Evolutionary conservation across 2,888 invertebrate species (phyloP).

Genomic region (Paralinhomoeus sp.): DNA sequence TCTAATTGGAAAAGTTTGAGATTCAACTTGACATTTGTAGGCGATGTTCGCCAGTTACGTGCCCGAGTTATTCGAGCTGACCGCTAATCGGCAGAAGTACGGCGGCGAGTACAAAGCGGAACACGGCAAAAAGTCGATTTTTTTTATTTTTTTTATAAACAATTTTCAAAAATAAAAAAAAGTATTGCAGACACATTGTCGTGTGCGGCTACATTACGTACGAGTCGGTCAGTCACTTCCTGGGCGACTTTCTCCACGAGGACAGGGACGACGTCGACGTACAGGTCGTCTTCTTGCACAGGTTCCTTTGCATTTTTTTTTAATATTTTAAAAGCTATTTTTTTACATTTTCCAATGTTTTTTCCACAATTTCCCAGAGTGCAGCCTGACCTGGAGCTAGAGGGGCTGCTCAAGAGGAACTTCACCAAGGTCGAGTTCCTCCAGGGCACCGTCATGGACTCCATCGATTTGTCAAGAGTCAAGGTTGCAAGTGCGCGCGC

Average conservation of each 20-base stretch:
- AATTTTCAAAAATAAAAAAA: too few species aligned
- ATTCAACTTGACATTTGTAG: conserved; percentile 31
- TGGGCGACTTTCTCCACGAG: conserved; percentile 99
- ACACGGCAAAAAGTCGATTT: conserved; percentile 89
- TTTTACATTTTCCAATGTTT: too few species aligned
- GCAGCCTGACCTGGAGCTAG: conserved; percentile 98
- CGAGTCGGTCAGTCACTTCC: conserved; percentile 98
- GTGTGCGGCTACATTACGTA: conserved; percentile 99
- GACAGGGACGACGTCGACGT: conserved; percentile 99
- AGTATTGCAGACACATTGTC: conserved; percentile 87
- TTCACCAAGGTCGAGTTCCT: conserved; percentile 99
- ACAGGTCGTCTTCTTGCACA: conserved; percentile 89
- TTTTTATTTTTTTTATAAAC: too few species aligned
- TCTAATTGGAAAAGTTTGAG: too few species aligned
- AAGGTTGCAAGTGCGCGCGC: conserved; percentile 38
- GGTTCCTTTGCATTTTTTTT: conserved; percentile 36
- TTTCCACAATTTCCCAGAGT: conserved; percentile 58
- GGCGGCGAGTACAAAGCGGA: conserved; percentile 99
- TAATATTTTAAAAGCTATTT: not conserved
- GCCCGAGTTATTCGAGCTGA: conserved; percentile 98
- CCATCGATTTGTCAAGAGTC: conserved; percentile 95
- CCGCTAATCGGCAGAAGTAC: conserved; percentile 97
- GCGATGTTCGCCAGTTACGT: conserved; percentile 99
- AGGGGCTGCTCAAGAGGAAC: conserved; percentile 99
- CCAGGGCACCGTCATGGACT: conserved; percentile 99